phyloP scores from a whole-genome alignment of 2,113 vertebrate species.

The Microcebus ravelobensis region DNA sequence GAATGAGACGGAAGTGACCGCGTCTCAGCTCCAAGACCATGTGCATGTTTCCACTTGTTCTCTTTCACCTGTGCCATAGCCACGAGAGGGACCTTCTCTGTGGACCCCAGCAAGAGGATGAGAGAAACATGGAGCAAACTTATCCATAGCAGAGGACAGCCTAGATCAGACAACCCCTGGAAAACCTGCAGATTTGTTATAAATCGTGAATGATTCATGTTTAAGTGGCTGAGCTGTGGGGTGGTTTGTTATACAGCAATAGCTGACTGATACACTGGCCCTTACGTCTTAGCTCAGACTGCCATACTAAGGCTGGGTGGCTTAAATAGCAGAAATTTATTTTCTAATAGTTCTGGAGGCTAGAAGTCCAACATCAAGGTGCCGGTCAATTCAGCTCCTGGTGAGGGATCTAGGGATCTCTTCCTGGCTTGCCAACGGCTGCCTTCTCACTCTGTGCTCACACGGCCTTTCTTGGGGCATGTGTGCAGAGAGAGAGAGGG shows the following conservation, averaged over 20 bases:
- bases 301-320: background rate
- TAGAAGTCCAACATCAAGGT: background rate
- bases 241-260: background rate
- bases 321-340: background rate
- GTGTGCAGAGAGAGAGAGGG: no score
- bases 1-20: background rate
- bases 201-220: no score
- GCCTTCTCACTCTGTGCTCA: background rate
- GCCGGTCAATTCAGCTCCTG: background rate
- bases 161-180: background rate
- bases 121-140: background rate
- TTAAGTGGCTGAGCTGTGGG: background rate
- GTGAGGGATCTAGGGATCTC: background rate
- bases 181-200: background rate
- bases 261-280: background rate
- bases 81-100: background rate
- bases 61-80: background rate
- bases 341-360: background rate
- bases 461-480: background rate
- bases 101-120: background rate
- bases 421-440: background rate
- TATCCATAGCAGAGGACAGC: background rate
- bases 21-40: background rate
- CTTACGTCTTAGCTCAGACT: background rate
- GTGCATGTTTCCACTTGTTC: background rate